Evolutionary conservation across 2,888 invertebrate genomes (phyloP), one percentile per base, ranked within the genome.

Genomic region (Mallateleia sp.): DNA sequence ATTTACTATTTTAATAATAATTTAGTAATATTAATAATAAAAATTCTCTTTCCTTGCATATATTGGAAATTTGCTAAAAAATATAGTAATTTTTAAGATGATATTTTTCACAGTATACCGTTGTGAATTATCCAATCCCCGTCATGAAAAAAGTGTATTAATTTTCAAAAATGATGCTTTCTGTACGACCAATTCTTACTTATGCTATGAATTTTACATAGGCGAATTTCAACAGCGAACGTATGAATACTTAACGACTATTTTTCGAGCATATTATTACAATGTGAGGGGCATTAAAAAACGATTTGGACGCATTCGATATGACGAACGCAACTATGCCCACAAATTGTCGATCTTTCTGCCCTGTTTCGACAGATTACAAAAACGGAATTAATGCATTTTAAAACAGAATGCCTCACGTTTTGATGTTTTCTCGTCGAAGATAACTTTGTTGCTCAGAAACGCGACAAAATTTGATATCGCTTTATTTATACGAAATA

Each of bases 191-290:
- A 11, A 18, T 18, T 52, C 22, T 52, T 52, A 52, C 14, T n/a
- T n/a, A 34, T 20, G 20, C 18, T 15, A 66, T 66, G 28, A 47
- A 66, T 66, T 66, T 66, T 47, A 18, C 47, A 66, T 66, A 28
- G 7, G 34, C 45, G 25, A 47, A 24, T 47, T 66, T 47, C 47
- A 47, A 9, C 66, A 18, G 20, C 18, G 7, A 38, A 22, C 18
- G 11, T 20, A 60, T 60, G 60, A 60, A 38, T 60, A 38, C 60
- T 20, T 11, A 32, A 32, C 32, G 58, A 32, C 18, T 32, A 32
- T 18, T 58, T 34, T 58, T 58, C 58, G 18, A 58, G 8, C 56
- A 25, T 25, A 56, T 56, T 56, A 28, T 25, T 11, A 25, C 34
- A n/a, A 32, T 38, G 22, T 8, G 34, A 22, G 20, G 38, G 34